Evolutionary conservation across 2,888 invertebrate species (phyloP).

Genomic region (Euplexia lucipara): DNA sequence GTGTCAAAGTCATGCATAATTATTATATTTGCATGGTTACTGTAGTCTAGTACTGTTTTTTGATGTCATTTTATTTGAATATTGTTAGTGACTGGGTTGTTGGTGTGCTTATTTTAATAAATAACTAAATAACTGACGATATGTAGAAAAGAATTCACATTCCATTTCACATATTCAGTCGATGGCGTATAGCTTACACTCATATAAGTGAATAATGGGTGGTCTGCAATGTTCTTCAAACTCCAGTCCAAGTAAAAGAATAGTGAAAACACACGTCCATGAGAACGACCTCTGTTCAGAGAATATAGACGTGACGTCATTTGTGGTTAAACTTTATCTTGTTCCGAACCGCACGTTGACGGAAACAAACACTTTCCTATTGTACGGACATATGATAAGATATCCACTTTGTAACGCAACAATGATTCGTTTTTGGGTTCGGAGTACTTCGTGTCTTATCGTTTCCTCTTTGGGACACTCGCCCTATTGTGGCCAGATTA

Average conservation of each 20-base stretch:
- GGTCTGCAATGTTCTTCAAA: neutral
- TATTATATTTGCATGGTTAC: no score
- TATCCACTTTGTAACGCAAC: slow-evolving; percentile 74
- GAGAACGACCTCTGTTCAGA: slow-evolving; percentile 12
- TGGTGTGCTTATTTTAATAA: no score
- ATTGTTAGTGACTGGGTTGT: no score
- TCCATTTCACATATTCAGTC: no score
- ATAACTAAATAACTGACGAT: no score
- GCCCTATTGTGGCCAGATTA: slow-evolving; percentile 82
- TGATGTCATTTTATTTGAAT: no score
- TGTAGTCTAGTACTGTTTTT: no score
- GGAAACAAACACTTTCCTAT: slow-evolving; percentile 64
- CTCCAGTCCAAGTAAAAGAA: slow-evolving; percentile 19
- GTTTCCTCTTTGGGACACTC: slow-evolving; percentile 82
- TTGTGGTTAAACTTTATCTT: slow-evolving; percentile 53
- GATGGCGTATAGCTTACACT: no score
- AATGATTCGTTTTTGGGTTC: slow-evolving; percentile 83
- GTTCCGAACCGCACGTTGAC: slow-evolving; percentile 42
- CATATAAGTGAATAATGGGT: neutral
- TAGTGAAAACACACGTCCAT: slow-evolving; percentile 21
- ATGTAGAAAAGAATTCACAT: no score
- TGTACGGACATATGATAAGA: slow-evolving; percentile 76
- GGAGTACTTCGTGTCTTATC: slow-evolving; percentile 79
- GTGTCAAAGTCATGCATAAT: no score
- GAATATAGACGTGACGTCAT: slow-evolving; percentile 38